Base-by-base conservation (phyloP, 2,888 invertebrate species). In the Gasteruption jaculator region DNA sequence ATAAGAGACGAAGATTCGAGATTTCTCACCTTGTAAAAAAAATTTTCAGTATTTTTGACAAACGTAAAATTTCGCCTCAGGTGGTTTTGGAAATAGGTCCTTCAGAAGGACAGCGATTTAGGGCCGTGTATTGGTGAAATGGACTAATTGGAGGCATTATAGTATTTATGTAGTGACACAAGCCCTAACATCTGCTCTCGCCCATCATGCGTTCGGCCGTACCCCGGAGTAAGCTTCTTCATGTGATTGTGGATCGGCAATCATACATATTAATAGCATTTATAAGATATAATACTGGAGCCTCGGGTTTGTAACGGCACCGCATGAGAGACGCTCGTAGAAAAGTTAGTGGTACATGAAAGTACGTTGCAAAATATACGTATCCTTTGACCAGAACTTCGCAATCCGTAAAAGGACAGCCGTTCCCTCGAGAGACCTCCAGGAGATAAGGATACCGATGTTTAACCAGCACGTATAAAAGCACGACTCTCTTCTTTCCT, bases 221-320 rank as follows among this genome's bases (percentile, higher is more conserved):
- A 49, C 55, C 57, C 55, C 33, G 42, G 36, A 51, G 57, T 52
- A 56, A 48, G 54, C 50, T 50, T 51, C 52, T 50, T 52, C 48
- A 43, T 50, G 48, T 53, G 54, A 60, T 63, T 50, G 54, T 52
- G 48, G 46, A n/a, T n/a, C n/a, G n/a, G 53, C 51, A 56, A 63
- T 62, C 63, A 61, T 59, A 60, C 61, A 63, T 64, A 63, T 64
- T 63, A 64, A 65, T 64, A 55, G 60, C 39, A 43, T 43, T 52
- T 44, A 47, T 44, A 52, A 48, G 50, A 46, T 48, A 45, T 25
- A 25, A n/a, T n/a, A n/a, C 38, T 33, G 30, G 39, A 38, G 42
- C 47, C 44, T 36, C 35, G 41, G 48, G 48, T 44, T 44, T 39
- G 33, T 56, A 50, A 49, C 49, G 55, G 51, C 50, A 54, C 50